Evolutionary conservation across 2,797 vertebrate species (phyloP).

Genomic region (Thamnophis elegans): DNA sequence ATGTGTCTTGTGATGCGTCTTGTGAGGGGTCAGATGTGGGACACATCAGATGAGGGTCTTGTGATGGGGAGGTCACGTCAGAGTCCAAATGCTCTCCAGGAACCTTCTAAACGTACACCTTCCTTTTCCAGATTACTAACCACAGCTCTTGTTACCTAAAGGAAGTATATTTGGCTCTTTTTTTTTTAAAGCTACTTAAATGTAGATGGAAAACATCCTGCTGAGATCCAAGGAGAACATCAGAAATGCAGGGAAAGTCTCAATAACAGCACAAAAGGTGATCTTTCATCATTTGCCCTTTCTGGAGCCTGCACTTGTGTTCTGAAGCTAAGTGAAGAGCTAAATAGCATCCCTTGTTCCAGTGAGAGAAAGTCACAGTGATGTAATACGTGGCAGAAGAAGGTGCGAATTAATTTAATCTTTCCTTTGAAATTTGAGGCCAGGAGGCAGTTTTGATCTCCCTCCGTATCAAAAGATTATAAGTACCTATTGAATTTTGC

Average conservation of each 20-base stretch:
- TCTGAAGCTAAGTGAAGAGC: slow-evolving; percentile 17
- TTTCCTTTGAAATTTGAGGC: not conserved
- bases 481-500: not conserved
- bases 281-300: slow-evolving; percentile 14
- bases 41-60: not conserved
- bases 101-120: not conserved
- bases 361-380: not conserved
- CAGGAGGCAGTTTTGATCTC: not conserved
- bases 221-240: slow-evolving; percentile 22
- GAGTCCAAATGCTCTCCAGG: not conserved
- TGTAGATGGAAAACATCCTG: slow-evolving; percentile 3
- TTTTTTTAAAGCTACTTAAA: not conserved
- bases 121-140: not conserved
- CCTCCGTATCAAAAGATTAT: not conserved
- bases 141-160: not conserved
- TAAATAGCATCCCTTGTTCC: not conserved
- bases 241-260: not conserved
- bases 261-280: not conserved
- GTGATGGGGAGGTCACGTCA: not conserved
- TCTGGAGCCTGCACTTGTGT: not conserved
- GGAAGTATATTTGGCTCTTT: not conserved
- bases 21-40: not conserved
- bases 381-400: not conserved
- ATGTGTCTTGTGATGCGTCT: no score
- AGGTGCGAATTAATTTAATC: not conserved